Conservation (phyloP, 2,113 vertebrate species). For the Athene noctua region DNA sequence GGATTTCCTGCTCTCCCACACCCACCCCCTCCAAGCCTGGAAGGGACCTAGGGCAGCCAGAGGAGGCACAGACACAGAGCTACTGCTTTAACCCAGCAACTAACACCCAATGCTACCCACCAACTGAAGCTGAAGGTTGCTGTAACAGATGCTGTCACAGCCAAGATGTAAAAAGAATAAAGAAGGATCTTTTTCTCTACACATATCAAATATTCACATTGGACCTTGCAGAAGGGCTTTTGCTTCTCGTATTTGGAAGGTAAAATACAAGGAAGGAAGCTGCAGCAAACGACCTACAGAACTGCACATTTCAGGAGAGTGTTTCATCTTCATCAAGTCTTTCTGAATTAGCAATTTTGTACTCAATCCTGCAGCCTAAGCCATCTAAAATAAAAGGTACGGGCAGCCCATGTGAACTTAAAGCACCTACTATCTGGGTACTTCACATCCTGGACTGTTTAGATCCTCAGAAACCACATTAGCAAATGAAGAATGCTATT, state of each 20-base stretch:
- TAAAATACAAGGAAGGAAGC: background rate
- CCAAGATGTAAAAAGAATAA: background rate
- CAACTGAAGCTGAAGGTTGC: background rate
- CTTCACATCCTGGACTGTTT: constrained; percentile 20
- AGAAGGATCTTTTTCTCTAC: background rate
- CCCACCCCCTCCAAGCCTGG: background rate
- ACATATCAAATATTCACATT: background rate
- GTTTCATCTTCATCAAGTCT: background rate
- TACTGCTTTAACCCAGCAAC: background rate
- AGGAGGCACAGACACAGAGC: background rate
- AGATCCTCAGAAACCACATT: constrained; percentile 35
- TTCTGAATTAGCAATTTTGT: constrained; percentile 50
- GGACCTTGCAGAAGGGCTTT: background rate
- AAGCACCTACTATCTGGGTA: constrained; percentile 43
- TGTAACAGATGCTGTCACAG: background rate
- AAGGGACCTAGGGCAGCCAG: background rate
- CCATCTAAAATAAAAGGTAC: constrained; percentile 34
- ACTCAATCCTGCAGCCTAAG: background rate
- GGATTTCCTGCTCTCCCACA: background rate
- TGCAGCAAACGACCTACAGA: background rate
- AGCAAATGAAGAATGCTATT: constrained; percentile 47
- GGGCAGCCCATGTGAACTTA: constrained; percentile 31
- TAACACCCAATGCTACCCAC: background rate
- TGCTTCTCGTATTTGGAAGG: background rate
- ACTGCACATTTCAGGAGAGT: background rate